Base-by-base conservation (phyloP, 64 coral and sea anemone genomes). In the Montipora foliosa region DNA sequence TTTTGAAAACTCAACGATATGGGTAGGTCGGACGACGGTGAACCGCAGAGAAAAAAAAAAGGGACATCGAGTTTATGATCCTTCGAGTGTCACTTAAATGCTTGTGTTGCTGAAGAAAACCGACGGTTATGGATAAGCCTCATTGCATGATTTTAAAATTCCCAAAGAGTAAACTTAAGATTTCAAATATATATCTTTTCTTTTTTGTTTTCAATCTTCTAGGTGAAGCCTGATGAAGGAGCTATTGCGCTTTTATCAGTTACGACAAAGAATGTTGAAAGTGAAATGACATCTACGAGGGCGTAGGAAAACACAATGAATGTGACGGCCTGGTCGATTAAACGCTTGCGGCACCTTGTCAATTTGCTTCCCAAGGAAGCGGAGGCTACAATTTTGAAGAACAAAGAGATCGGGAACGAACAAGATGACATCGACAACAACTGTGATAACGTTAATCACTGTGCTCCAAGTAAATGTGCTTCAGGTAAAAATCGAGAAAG, bases 271-370 rank as follows among this genome's bases (percentile, higher is more conserved):
- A 8, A 79, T 2, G 45, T 49, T 79, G 7, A 6, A 0, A 2
- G 16, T 15, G n/a, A 25, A 76, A 9, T 4, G 5, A 3, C 3
- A 75, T 75, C 90, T 22, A 48, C 45, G 4, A 47, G 52, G n/a
- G 81, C 67, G 19, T 44, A 79, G 69, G 16, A 72, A 46, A 80
- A 4, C 29, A 70, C 79, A 80, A 79, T 88, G n/a, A 93, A 88
- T 22, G 53, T 93, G 11, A 79, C 62, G 17, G 9, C 69, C 14
- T 83, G 49, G 5, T 74, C 70, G 0, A 6, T 93, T 7, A 49
- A 87, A 70, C 84, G 92, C 44, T 72, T 93, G 8, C 77, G 66
- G 62, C 85, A 13, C 72, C 83, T 88, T 80, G 75, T 76, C 15
- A 21, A 10, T 49, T 86, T 47, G 8, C 29, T 21, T 19, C 13